Evolutionary conservation across 1,140 invertebrate species (phyloP), one percentile per base, ranked within the genome.

Genomic region (Rhopalosiphum padi): DNA sequence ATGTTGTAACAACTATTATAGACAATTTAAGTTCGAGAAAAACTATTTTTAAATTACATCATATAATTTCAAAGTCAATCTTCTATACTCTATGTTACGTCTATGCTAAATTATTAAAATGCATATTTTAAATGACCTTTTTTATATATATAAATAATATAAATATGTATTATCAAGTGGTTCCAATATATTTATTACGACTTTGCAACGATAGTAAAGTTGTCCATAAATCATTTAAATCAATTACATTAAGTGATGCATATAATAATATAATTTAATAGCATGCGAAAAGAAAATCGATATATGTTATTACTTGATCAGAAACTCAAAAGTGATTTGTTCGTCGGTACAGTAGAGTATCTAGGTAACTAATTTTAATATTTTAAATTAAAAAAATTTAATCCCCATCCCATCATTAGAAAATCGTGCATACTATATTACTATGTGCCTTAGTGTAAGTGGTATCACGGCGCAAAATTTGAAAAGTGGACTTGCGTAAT

Each of bases 231-330:
- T n/a, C 60, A 77, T 77, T 77, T n/a, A 77, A n/a, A 77, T 77
- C 60, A 77, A 77, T 77, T 77, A 77, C 15, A 77, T 77, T 77
- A n/a, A 77, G 60, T 77, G 60, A n/a, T 18, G 60, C n/a, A 21
- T 18, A n/a, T 77, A 77, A 77, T 35, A n/a, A 77, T n/a, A 77
- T 18, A n/a, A 68, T 68, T 30, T 68, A 68, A 77, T 18, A n/a
- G n/a, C 30, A 77, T 77, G 30, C 60, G 15, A 77, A 77, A n/a
- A 77, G 11, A 18, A 77, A n/a, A 77, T 77, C 60, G 60, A 77
- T 77, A n/a, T n/a, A n/a, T 77, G 60, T 77, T 77, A 77, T 77
- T 77, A 77, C 60, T 77, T 77, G 30, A n/a, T n/a, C 60, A 77
- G 60, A 4, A 77, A 77, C 60, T 77, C 18, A n/a, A 68, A 68